Conservation (phyloP, 2,113 vertebrate genomes). For the Pomatorhinus ruficollis region DNA sequence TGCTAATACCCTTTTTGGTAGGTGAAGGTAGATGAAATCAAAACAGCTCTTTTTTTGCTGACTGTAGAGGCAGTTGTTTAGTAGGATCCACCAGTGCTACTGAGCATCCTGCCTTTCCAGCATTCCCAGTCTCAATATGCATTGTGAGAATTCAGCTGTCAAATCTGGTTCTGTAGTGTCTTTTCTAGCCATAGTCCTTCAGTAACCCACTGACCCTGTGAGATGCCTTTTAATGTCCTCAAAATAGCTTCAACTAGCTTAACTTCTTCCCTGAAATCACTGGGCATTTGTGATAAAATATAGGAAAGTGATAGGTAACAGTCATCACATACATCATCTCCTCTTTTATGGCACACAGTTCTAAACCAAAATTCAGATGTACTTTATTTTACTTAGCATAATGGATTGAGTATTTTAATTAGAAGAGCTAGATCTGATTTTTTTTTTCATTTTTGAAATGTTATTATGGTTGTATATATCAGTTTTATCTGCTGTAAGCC, state of each 20-base stretch:
- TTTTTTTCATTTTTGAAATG: neutral
- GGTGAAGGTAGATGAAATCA: neutral
- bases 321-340: neutral
- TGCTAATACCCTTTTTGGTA: slow-evolving; percentile 11
- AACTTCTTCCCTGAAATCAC: neutral
- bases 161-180: neutral
- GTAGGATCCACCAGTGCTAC: neutral
- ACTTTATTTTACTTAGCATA: neutral
- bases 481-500: neutral
- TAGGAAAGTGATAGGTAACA: neutral
- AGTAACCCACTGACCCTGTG: neutral
- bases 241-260: neutral
- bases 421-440: neutral
- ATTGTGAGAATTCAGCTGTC: neutral
- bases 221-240: neutral
- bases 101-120: neutral
- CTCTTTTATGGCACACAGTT: neutral
- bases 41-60: neutral
- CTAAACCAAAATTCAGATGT: neutral
- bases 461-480: neutral
- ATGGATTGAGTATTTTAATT: neutral
- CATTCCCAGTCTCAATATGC: neutral
- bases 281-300: neutral
- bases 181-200: neutral
- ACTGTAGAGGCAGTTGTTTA: neutral